phyloP scores from a whole-genome alignment of 2,113 vertebrate species.

The Probosciger aterrimus region DNA sequence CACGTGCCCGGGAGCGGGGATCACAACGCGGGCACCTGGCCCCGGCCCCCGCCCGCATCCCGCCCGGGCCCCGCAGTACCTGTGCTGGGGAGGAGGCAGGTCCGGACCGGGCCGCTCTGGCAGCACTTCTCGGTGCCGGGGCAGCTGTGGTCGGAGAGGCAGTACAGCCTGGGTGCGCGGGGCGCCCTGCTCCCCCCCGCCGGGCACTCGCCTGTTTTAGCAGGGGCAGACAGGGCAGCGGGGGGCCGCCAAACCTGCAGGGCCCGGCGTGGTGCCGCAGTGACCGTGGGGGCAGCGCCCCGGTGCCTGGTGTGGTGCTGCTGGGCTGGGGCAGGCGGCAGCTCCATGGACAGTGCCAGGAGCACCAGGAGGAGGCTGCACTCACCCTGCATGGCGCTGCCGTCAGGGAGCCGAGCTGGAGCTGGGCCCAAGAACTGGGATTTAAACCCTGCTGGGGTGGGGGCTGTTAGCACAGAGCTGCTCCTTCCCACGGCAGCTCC shows the following conservation, averaged over 20 bases:
- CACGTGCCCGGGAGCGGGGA: accelerated
- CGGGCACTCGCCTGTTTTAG: neutral
- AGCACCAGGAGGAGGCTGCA: neutral
- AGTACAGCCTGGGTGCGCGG: neutral
- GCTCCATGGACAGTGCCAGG: neutral
- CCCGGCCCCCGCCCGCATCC: neutral
- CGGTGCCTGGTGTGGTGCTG: neutral
- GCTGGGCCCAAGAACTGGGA: neutral
- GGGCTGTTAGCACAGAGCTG: neutral
- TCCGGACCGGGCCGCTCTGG: neutral
- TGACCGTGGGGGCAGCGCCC: neutral
- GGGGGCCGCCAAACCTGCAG: neutral
- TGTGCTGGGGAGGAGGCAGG: conserved; percentile 41
- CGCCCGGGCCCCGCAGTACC: neutral
- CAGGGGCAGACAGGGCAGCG: accelerated
- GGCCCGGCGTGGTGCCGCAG: accelerated
- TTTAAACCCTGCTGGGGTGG: neutral
- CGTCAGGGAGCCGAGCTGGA: neutral
- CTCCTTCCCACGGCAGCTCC: neutral
- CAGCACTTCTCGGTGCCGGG: conserved; percentile 45
- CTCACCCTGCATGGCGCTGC: neutral
- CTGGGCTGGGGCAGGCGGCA: accelerated
- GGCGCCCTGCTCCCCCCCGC: accelerated
- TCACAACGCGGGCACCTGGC: accelerated
- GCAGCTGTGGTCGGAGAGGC: conserved; percentile 15